Conservation (phyloP, 2,797 vertebrate species). For the Urophycis tenuis region DNA sequence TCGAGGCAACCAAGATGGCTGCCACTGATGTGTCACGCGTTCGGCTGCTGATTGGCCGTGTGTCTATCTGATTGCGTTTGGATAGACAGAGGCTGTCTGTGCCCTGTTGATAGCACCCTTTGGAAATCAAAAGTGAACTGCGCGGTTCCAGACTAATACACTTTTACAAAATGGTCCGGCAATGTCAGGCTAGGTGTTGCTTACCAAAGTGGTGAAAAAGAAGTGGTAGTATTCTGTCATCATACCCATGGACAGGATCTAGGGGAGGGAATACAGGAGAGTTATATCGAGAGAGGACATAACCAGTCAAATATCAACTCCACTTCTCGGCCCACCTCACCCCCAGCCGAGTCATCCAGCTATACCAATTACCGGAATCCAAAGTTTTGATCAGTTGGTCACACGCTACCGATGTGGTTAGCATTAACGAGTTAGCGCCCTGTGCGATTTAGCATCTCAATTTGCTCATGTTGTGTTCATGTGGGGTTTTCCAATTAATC, state of each 20-base stretch:
- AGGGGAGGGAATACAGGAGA: slow-evolving; percentile 9
- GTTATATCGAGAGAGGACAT: background rate
- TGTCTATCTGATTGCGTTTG: too few relatives aligned
- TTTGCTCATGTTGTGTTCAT: slow-evolving; percentile 31
- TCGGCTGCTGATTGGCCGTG: too few relatives aligned
- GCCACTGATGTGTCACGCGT: too few relatives aligned
- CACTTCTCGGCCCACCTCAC: background rate
- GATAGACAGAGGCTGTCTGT: too few relatives aligned
- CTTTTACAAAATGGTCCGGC: too few relatives aligned
- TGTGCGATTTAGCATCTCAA: slow-evolving; percentile 20
- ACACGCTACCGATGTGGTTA: slow-evolving; percentile 27
- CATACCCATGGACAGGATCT: slow-evolving; percentile 95
- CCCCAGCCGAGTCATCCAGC: background rate
- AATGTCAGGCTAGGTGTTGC: slow-evolving; percentile 29
- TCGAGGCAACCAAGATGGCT: too few relatives aligned
- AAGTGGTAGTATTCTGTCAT: slow-evolving; percentile 99
- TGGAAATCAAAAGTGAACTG: too few relatives aligned
- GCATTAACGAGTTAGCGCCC: slow-evolving; percentile 18
- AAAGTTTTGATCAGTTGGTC: slow-evolving; percentile 17
- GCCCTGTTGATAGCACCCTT: too few relatives aligned
- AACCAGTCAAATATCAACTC: background rate
- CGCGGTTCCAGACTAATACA: too few relatives aligned
- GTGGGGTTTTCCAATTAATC: slow-evolving; percentile 38
- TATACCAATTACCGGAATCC: background rate
- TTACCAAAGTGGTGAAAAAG: slow-evolving; percentile 98